These are phyloP conservation scores for Pachypanchax playfairii DNA, from an alignment of 2,113 vertebrate genomes.

Conservation along the genomic window DNA sequence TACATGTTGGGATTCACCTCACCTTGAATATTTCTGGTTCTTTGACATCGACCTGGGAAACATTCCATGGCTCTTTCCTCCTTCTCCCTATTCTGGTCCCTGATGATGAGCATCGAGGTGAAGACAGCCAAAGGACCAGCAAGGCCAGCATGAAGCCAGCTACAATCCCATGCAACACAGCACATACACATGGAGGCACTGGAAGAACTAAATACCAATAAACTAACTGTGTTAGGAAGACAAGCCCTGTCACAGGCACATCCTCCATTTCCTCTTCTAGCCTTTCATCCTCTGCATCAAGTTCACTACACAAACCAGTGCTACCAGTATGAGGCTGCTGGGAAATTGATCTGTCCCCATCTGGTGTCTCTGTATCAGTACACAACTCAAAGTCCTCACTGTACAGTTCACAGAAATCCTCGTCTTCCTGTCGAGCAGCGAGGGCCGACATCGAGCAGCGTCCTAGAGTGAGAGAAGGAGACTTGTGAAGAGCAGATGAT, in stretches of 20 bases:
- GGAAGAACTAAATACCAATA: constrained; percentile 93
- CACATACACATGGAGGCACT: constrained; percentile 86
- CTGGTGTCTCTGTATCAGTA: constrained; percentile 82
- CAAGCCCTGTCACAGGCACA: constrained; percentile 85
- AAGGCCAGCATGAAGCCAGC: constrained; percentile 91
- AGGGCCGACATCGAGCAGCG: constrained; percentile 92
- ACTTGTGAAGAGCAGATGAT: constrained; percentile 60
- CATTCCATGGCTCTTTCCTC: constrained; percentile 75
- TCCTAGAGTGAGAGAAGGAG: constrained; percentile 85
- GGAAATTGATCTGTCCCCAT: constrained; percentile 69
- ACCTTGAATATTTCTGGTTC: constrained; percentile 95
- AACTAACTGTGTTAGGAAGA: constrained; percentile 86
- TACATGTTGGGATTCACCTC: constrained; percentile 11
- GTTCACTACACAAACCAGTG: constrained; percentile 78
- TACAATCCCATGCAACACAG: constrained; percentile 87
- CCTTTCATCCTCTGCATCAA: constrained; percentile 78
- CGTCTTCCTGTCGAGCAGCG: constrained; percentile 94
- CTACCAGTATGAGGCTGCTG: constrained; percentile 70
- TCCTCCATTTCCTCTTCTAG: constrained; percentile 67
- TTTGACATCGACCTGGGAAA: constrained; percentile 86
- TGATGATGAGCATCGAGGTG: constrained; percentile 76
- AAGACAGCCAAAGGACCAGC: constrained; percentile 90
- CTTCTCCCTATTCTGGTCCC: constrained; percentile 52
- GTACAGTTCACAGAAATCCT: constrained; percentile 96
- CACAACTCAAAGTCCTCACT: constrained; percentile 90